A percentile compares a stretch with the other conserved stretches of the same genome.
Evolutionary conservation across 2,888 invertebrate genomes (phyloP).

Genomic region (Acleris literana): DNA sequence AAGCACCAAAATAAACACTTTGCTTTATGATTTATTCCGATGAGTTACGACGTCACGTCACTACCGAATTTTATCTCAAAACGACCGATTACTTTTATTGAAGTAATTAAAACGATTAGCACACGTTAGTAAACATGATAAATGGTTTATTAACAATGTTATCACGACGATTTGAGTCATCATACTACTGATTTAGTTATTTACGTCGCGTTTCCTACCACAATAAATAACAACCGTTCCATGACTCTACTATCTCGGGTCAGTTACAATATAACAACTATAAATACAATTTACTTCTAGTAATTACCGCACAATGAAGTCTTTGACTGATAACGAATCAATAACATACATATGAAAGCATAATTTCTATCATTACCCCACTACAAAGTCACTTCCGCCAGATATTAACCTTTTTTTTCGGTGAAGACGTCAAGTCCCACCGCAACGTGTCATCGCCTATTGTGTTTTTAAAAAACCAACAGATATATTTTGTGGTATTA

Average conservation of each 20-base stretch:
- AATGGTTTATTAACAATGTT: conserved; percentile 64
- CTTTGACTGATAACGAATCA: conserved; percentile 77
- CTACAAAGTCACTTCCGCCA: conserved; percentile 71
- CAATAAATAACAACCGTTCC: conserved; percentile 57
- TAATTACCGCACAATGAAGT: conserved; percentile 76
- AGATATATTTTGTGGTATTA: conserved; percentile 67
- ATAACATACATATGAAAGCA: conserved; percentile 60
- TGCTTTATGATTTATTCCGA: conserved; percentile 82
- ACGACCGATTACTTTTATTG: conserved; percentile 80
- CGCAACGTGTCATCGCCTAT: conserved; percentile 80
- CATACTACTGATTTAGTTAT: conserved; percentile 56
- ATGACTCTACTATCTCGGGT: conserved; percentile 70
- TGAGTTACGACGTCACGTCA: conserved; percentile 73
- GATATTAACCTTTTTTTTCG: conserved; percentile 54
- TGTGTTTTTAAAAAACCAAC: conserved; percentile 63
- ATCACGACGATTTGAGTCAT: conserved; percentile 52
- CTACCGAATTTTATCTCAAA: conserved; percentile 71
- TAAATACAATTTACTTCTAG: conserved; percentile 80
- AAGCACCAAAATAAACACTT: conserved; percentile 83
- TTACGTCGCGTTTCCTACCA: conserved; percentile 42
- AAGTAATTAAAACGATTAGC: conserved; percentile 79
- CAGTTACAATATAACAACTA: conserved; percentile 64
- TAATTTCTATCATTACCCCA: conserved; percentile 62
- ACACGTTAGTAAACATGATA: conserved; percentile 70
- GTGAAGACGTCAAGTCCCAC: conserved; percentile 67